Evolutionary conservation across 1,140 invertebrate genomes (phyloP).

Genomic region (Drosophila orena): DNA sequence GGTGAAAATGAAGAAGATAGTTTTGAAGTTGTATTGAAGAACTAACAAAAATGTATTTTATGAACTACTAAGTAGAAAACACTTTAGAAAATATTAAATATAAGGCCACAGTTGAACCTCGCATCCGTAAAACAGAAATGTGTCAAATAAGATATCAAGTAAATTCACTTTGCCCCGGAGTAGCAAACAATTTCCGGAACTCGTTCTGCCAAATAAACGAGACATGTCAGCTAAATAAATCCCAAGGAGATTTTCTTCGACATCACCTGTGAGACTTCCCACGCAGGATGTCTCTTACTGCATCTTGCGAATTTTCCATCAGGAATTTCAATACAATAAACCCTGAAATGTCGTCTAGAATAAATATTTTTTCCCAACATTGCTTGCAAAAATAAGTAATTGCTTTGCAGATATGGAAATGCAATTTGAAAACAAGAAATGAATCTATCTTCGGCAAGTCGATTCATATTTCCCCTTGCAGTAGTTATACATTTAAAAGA

Average conservation of each 20-base stretch:
- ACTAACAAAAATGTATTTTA: background rate
- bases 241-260: constrained; percentile 7
- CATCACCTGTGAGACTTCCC: constrained; percentile 32
- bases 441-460: background rate
- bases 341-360: background rate
- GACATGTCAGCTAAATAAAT: constrained; percentile 36
- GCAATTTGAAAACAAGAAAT: background rate
- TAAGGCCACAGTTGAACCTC: constrained; percentile 1
- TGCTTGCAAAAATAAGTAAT: background rate
- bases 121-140: constrained; percentile 13
- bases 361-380: background rate
- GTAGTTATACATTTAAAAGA: too few species aligned
- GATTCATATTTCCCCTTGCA: too few species aligned
- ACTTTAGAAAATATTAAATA: background rate
- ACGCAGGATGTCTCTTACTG: constrained; percentile 11
- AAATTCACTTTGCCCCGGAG: constrained; percentile 12
- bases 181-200: constrained; percentile 33
- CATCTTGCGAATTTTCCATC: constrained; percentile 4
- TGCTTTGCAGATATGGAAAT: background rate
- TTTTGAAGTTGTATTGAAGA: too few species aligned
- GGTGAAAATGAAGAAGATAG: too few species aligned
- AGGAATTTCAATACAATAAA: constrained; percentile 13
- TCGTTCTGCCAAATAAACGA: constrained; percentile 21
- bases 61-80: background rate
- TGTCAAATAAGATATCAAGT: constrained; percentile 30